A percentile compares a stretch with the other conserved stretches of the same genome.
Conservation (phyloP, 2,113 vertebrate species). For the Kryptolebias marmoratus region DNA sequence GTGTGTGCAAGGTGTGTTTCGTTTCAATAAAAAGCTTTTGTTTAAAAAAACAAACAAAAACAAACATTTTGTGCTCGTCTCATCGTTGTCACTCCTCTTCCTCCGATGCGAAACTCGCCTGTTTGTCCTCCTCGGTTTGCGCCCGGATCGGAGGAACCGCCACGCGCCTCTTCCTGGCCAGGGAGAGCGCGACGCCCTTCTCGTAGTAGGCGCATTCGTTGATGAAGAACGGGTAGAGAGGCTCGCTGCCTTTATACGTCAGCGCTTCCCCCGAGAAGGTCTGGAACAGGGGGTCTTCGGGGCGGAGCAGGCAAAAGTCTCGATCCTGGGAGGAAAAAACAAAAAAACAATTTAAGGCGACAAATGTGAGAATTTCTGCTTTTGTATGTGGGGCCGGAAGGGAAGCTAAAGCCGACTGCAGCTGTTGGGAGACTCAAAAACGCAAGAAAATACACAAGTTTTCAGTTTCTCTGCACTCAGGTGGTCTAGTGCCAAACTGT, state of each 20-base stretch:
- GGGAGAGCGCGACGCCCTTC: constrained; percentile 75
- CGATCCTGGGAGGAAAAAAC: constrained; percentile 59
- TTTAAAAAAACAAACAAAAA: constrained; percentile 10
- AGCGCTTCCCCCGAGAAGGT: constrained; percentile 74
- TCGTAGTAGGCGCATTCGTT: constrained; percentile 80
- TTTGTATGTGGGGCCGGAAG: no score
- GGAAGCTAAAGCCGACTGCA: no score
- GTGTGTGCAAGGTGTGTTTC: constrained; percentile 9
- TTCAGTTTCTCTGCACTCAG: no score
- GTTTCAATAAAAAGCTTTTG: constrained; percentile 58
- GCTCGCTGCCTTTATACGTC: constrained; percentile 63
- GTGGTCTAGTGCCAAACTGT: no score
- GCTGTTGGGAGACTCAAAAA: no score
- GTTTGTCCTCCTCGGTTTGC: constrained; percentile 40
- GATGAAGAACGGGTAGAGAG: constrained; percentile 77
- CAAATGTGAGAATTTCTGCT: no score
- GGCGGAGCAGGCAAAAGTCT: constrained; percentile 74
- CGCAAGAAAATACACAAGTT: no score
- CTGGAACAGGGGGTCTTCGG: constrained; percentile 75
- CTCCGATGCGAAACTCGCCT: constrained; percentile 34
- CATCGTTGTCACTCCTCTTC: constrained; percentile 48
- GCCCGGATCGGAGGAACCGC: constrained; percentile 59
- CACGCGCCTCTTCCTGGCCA: constrained; percentile 65
- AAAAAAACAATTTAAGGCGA: neutral
- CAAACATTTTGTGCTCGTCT: constrained; percentile 28